These are phyloP conservation scores for Balaeniceps rex DNA, from an alignment of 2,113 vertebrate species.

Conservation along the genomic window DNA sequence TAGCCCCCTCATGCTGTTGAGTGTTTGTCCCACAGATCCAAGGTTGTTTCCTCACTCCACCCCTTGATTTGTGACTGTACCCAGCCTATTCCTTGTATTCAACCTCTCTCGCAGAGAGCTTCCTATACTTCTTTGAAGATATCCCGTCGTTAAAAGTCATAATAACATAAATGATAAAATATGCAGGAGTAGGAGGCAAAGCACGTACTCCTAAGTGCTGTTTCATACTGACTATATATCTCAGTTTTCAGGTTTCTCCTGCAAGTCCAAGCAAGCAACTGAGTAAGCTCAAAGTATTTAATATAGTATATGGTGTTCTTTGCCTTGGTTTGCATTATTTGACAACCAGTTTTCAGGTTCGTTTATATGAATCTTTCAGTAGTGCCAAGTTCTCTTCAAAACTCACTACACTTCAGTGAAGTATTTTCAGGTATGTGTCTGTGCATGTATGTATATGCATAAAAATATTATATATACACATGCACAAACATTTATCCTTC, in stretches of 20 bases:
- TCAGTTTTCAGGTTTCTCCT: slow-evolving; percentile 25
- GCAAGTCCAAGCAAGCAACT: slow-evolving; percentile 53
- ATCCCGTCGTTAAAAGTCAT: neutral
- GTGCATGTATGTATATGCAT: neutral
- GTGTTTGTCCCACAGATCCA: neutral
- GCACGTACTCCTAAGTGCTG: neutral
- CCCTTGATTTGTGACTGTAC: neutral
- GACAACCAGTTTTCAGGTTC: slow-evolving; percentile 2
- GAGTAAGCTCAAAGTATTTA: slow-evolving; percentile 19
- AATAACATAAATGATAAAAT: slow-evolving; percentile 34
- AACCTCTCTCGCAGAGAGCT: neutral
- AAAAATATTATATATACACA: neutral
- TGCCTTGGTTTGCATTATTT: slow-evolving; percentile 27
- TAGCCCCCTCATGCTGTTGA: neutral
- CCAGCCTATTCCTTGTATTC: neutral
- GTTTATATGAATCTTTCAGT: neutral
- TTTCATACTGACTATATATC: neutral
- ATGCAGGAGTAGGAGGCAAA: neutral
- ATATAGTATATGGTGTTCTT: neutral
- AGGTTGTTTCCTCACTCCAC: neutral
- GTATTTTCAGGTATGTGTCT: neutral
- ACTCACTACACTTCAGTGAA: neutral
- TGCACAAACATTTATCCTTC: neutral
- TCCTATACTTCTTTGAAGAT: neutral
- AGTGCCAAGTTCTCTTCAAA: slow-evolving; percentile 38